Conservation (phyloP, 2,797 vertebrate species). For the Xenentodon cancila region DNA sequence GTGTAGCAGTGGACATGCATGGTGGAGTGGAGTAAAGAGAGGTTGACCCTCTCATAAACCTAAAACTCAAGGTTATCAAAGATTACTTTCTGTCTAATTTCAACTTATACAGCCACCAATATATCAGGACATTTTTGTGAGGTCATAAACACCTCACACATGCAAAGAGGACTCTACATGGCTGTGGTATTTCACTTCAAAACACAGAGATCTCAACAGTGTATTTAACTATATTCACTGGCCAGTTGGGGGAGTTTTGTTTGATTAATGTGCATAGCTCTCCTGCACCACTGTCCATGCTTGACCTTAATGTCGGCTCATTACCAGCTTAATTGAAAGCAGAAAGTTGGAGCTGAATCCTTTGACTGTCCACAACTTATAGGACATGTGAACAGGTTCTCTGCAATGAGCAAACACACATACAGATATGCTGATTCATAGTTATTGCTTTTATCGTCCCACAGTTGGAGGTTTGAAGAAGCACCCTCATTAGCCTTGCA, state of each 20-base stretch:
- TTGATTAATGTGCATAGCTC: constrained; percentile 52
- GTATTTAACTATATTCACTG: constrained; percentile 18
- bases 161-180: background rate
- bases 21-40: too few species aligned
- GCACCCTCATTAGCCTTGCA: constrained; percentile 47
- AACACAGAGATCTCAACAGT: constrained; percentile 12
- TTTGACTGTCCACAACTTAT: constrained; percentile 37
- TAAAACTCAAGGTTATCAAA: too few species aligned
- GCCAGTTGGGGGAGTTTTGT: constrained; percentile 33
- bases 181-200: constrained; percentile 2
- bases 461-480: constrained; percentile 27
- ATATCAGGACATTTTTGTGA: background rate
- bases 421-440: background rate
- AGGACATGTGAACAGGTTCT: constrained; percentile 20
- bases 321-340: constrained; percentile 67
- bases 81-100: too few species aligned
- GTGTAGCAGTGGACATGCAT: too few species aligned
- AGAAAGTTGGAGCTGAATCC: constrained; percentile 42
- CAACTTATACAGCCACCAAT: too few species aligned
- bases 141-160: background rate
- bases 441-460: constrained; percentile 18
- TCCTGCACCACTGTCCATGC: constrained; percentile 48
- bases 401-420: constrained; percentile 4
- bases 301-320: constrained; percentile 68
- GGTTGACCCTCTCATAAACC: too few species aligned